These are phyloP conservation scores for Trichopoda pennipes DNA, from an alignment of 2,888 invertebrate genomes.

Conservation along the genomic window DNA sequence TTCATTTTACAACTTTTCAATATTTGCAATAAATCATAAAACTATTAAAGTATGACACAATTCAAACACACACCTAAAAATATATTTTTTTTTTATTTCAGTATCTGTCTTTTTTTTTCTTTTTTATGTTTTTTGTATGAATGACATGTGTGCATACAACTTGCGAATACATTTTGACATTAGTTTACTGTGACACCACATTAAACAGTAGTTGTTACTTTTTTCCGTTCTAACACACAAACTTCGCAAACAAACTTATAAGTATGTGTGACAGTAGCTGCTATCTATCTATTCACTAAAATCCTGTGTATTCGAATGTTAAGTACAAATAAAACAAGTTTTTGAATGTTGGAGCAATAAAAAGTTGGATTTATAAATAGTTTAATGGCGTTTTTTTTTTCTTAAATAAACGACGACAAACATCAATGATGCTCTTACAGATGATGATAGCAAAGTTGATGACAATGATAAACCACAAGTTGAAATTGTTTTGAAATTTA, in stretches of 20 bases:
- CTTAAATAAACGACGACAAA: constrained; percentile 42
- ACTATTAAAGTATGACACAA: constrained; percentile 40
- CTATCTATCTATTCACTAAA: constrained; percentile 1
- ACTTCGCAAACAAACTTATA: constrained; percentile 8
- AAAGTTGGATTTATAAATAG: constrained; percentile 24
- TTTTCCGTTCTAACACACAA: constrained; percentile 27
- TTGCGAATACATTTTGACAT: constrained; percentile 52
- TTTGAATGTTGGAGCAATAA: not conserved
- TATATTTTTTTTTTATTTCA: not conserved
- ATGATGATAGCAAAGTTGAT: constrained; percentile 30
- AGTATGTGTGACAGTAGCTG: constrained; percentile 8
- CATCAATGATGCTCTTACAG: constrained; percentile 3
- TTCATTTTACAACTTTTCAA: too few relatives aligned
- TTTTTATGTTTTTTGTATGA: not conserved
- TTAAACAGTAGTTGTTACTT: constrained; percentile 18
- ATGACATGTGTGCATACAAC: constrained; percentile 3
- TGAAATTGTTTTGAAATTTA: constrained; percentile 63
- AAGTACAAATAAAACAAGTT: not conserved
- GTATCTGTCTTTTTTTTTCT: not conserved
- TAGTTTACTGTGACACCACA: constrained; percentile 54
- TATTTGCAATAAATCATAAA: constrained; percentile 33
- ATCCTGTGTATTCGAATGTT: not conserved
- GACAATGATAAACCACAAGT: constrained; percentile 61
- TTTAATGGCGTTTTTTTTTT: constrained; percentile 38
- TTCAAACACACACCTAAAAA: constrained; percentile 2